Percentiles rank a stretch among this genome's conserved stretches.
Evolutionary conservation across 2,113 vertebrate species (phyloP).

Genomic region (Mystacornis crossleyi): DNA sequence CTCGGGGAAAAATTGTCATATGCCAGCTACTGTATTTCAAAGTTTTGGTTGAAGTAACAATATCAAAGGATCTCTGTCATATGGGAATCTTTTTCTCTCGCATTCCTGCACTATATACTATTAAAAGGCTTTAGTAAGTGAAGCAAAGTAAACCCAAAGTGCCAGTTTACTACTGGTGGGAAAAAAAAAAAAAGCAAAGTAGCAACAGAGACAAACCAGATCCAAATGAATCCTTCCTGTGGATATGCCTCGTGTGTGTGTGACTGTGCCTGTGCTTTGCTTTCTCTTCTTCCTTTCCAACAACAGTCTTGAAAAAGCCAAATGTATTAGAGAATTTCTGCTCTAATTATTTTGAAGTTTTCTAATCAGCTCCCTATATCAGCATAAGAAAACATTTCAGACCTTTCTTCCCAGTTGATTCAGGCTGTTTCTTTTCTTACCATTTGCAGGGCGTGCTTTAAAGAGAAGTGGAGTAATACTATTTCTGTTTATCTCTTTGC

Average conservation of each 20-base stretch:
- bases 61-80: constrained; percentile 56
- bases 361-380: background rate
- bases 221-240: constrained; percentile 12
- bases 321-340: background rate
- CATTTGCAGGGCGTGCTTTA: background rate
- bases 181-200: background rate
- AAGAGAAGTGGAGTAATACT: background rate
- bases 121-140: constrained; percentile 34
- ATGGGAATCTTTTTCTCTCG: constrained; percentile 16
- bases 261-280: background rate
- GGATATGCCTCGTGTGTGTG: background rate
- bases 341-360: background rate
- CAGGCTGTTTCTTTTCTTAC: background rate
- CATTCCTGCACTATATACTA: constrained; percentile 1
- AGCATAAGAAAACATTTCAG: background rate
- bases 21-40: constrained; percentile 44
- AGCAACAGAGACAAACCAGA: constrained; percentile 6
- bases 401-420: background rate
- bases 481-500: background rate
- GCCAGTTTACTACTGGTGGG: background rate
- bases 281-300: background rate
- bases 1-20: constrained; percentile 16
- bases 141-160: constrained; percentile 1
- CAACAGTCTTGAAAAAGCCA: background rate
- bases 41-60: constrained; percentile 48